phyloP scores from a whole-genome alignment of 2,113 vertebrate species.

The Apteryx owenii region DNA sequence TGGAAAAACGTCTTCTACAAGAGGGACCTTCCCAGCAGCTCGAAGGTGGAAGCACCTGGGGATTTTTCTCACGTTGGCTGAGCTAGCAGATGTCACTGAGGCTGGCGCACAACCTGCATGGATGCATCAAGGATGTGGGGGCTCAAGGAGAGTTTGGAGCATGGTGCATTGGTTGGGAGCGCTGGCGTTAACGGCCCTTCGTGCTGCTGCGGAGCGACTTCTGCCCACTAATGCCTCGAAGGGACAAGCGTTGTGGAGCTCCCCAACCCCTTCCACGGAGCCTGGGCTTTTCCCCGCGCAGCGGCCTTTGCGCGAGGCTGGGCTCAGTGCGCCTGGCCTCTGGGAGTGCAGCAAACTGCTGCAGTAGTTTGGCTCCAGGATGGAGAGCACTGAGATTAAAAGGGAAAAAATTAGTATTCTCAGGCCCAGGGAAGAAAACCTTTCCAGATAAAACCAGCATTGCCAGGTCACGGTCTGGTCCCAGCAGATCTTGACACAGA shows the following conservation, averaged over 20 bases:
- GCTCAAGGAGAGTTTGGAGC: not conserved
- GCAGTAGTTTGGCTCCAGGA: not conserved
- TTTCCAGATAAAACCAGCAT: not conserved
- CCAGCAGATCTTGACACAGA: not conserved
- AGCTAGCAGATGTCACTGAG: fast-evolving
- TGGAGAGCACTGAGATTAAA: not conserved
- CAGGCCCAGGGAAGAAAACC: not conserved
- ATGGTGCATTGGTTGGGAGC: not conserved
- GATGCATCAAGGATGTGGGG: not conserved
- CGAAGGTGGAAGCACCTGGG: no score
- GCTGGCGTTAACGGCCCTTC: not conserved
- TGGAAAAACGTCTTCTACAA: not conserved
- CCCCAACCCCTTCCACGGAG: no score
- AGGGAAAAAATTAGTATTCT: not conserved
- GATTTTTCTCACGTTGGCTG: no score
- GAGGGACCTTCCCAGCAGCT: not conserved
- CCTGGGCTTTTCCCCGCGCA: no score
- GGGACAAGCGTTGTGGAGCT: not conserved
- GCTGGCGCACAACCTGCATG: not conserved
- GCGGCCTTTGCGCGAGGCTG: not conserved
- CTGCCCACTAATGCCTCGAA: not conserved
- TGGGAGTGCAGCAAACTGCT: not conserved
- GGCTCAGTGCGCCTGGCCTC: not conserved
- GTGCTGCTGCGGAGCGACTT: not conserved
- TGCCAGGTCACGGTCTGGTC: not conserved